Percentiles rank a stretch among this genome's conserved stretches.
Evolutionary conservation across 2,888 invertebrate genomes (phyloP).

Genomic region (Machimus atricapillus): DNA sequence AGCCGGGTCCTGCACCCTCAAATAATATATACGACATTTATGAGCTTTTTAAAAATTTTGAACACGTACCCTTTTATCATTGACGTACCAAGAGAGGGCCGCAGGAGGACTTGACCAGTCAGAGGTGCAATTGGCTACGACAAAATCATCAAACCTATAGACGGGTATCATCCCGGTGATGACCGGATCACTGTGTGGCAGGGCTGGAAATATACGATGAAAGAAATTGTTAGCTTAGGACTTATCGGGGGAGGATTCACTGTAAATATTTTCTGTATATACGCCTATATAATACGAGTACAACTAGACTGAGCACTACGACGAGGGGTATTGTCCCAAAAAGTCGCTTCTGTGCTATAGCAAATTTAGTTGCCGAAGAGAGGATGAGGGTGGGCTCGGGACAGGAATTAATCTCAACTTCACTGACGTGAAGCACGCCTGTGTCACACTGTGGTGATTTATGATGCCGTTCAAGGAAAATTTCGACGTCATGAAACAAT

Average conservation of each 20-base stretch:
- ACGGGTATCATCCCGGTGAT: slow-evolving; percentile 59
- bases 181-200: slow-evolving; percentile 61
- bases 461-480: slow-evolving; percentile 45
- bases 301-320: not conserved
- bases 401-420: slow-evolving; percentile 26
- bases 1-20: not conserved
- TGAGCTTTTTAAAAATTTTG: slow-evolving; percentile 26
- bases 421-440: slow-evolving; percentile 30
- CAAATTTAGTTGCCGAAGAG: not conserved
- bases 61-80: slow-evolving; percentile 59
- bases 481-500: slow-evolving; percentile 45
- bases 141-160: slow-evolving; percentile 61
- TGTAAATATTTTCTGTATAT: not conserved
- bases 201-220: slow-evolving; percentile 53
- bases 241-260: not conserved
- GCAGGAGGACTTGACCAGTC: slow-evolving; percentile 61
- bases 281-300: not conserved
- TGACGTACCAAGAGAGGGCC: slow-evolving; percentile 61
- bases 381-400: not conserved
- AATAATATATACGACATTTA: not conserved
- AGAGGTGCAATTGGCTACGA: slow-evolving; percentile 61
- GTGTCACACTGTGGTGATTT: slow-evolving; percentile 45
- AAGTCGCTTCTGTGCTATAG: not conserved
- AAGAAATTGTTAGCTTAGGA: slow-evolving; percentile 28
- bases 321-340: not conserved